These are phyloP conservation scores for Polietes domitor DNA, from an alignment of 2,888 invertebrate genomes.

Conservation along the genomic window DNA sequence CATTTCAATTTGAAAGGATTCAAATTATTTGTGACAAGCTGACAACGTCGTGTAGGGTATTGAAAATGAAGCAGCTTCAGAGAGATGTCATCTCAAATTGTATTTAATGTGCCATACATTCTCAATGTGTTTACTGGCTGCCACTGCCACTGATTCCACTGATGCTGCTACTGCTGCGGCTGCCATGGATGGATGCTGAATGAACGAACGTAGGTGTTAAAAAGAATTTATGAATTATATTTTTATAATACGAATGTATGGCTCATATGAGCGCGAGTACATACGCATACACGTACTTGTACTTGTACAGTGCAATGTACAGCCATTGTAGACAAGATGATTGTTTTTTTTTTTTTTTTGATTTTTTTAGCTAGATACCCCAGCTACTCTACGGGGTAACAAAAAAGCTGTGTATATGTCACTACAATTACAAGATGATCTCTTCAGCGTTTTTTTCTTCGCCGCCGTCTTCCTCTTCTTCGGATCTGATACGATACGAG, in stretches of 20 bases:
- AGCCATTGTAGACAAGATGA: constrained; percentile 47
- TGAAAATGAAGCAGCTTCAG: constrained; percentile 31
- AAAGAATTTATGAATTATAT: constrained; percentile 67
- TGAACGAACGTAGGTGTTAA: constrained; percentile 61
- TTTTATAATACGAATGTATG: constrained; percentile 55
- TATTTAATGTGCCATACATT: constrained; percentile 63
- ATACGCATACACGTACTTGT: constrained; percentile 18
- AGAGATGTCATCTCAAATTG: constrained; percentile 59
- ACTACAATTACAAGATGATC: constrained; percentile 65
- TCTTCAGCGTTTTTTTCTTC: constrained; percentile 34
- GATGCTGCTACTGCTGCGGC: constrained; percentile 11
- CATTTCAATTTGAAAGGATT: constrained; percentile 30
- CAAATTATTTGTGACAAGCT: constrained; percentile 30
- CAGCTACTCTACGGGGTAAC: background rate
- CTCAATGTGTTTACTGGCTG: constrained; percentile 56
- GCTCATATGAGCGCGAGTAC: background rate
- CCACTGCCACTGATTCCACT: constrained; percentile 18
- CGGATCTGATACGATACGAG: constrained; percentile 43
- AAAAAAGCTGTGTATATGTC: constrained; percentile 56
- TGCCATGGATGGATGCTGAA: background rate
- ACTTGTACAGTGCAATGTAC: constrained; percentile 34
- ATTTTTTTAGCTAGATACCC: constrained; percentile 60
- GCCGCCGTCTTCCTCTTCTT: background rate
- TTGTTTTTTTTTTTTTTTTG: too few species aligned
- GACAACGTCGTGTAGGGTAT: constrained; percentile 35